Conservation (phyloP, 2,797 vertebrate species). For the Pterois miles region DNA sequence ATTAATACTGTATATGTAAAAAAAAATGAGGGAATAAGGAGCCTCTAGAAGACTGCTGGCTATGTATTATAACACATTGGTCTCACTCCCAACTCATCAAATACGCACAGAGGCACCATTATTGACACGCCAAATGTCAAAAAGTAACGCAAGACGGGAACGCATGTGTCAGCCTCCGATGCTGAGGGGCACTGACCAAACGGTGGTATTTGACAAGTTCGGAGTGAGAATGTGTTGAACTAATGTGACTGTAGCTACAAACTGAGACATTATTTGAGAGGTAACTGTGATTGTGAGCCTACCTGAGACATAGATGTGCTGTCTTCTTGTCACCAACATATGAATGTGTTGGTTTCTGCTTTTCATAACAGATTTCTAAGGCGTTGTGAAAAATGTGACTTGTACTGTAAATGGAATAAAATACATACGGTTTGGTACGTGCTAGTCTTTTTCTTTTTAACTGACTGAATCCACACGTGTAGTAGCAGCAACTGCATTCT, state of each 20-base stretch:
- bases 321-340: not conserved
- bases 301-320: not conserved
- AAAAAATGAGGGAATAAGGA: not conserved
- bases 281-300: not conserved
- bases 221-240: too few relatives aligned
- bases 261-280: not conserved
- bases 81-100: not conserved
- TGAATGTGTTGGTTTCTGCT: not conserved
- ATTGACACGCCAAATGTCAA: too few relatives aligned
- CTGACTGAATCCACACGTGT: not conserved
- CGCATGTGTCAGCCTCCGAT: too few relatives aligned
- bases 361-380: not conserved
- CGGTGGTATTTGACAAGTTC: too few relatives aligned
- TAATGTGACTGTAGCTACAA: not conserved
- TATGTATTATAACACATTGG: not conserved
- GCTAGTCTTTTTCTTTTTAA: not conserved
- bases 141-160: too few relatives aligned
- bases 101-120: too few relatives aligned
- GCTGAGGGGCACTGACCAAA: too few relatives aligned
- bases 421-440: too few relatives aligned
- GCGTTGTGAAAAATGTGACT: not conserved
- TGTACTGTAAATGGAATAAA: not conserved
- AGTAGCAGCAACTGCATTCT: not conserved
- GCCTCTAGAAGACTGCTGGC: not conserved
- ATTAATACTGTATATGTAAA: not conserved